Conservation (phyloP, 1,140 invertebrate species). For the Caenorhabditis briggsae region DNA sequence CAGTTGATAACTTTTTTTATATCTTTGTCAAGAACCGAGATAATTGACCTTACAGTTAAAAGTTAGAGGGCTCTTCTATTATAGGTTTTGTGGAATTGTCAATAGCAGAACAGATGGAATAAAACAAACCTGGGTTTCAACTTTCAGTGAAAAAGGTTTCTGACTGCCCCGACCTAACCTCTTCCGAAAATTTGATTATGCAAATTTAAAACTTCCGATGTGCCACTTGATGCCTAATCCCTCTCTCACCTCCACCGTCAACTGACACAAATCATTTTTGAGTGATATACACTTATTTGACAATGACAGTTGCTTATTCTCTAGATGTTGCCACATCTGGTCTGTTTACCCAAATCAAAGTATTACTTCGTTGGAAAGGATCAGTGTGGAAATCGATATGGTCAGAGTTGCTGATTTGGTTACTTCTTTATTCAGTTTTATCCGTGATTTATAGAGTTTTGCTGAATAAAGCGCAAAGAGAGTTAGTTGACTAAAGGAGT, state of each 20-base stretch:
- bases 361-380: conserved; percentile 48
- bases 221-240: background rate
- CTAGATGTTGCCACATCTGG: conserved; percentile 52
- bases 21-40: too few relatives aligned
- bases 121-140: too few relatives aligned
- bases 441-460: conserved; percentile 43
- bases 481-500: background rate
- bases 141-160: too few relatives aligned
- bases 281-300: background rate
- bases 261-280: conserved; percentile 12
- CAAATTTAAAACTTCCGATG: background rate
- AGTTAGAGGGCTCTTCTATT: too few relatives aligned
- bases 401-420: conserved; percentile 44
- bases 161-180: background rate
- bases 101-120: too few relatives aligned
- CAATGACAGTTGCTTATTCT: conserved; percentile 57
- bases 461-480: conserved; percentile 28
- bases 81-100: too few relatives aligned
- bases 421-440: background rate
- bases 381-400: conserved; percentile 52
- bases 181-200: conserved; percentile 4
- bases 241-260: too few relatives aligned
- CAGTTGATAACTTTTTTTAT: too few relatives aligned
- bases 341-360: conserved; percentile 35
- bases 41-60: too few relatives aligned